These are phyloP conservation scores for Metaphire vulgaris DNA, from an alignment of 1,140 invertebrate genomes.

Conservation along the genomic window DNA sequence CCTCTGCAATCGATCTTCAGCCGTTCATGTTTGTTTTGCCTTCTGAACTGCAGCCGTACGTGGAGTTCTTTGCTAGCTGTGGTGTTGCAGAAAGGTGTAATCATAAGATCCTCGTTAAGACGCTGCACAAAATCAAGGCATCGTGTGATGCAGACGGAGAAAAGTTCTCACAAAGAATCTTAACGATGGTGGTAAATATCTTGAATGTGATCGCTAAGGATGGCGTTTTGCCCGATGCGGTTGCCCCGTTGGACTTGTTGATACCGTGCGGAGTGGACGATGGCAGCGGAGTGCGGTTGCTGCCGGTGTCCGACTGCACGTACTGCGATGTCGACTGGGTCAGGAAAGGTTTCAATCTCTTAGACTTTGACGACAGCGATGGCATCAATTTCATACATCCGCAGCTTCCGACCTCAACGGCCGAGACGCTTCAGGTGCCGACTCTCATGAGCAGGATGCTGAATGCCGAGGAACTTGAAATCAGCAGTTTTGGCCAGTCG, in stretches of 20 bases:
- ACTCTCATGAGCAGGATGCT: background rate
- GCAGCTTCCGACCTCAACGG: background rate
- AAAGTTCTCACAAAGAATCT: background rate
- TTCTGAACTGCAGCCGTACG: constrained; percentile 17
- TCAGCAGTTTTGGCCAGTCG: constrained; percentile 35
- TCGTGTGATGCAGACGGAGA: constrained; percentile 13
- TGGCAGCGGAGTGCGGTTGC: background rate
- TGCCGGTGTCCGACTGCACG: constrained; percentile 29
- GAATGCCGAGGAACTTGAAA: constrained; percentile 1
- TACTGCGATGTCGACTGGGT: constrained; percentile 35
- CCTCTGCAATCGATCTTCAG: constrained; percentile 21
- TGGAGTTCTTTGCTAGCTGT: constrained; percentile 15
- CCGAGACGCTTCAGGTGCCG: constrained; percentile 5
- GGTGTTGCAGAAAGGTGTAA: constrained; percentile 13
- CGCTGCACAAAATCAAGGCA: constrained; percentile 10
- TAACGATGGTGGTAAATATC: constrained; percentile 12
- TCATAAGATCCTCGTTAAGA: constrained; percentile 14
- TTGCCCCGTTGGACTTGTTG: constrained; percentile 6
- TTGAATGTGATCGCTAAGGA: background rate
- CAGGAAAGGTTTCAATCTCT: constrained; percentile 8
- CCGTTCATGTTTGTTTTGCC: constrained; percentile 32
- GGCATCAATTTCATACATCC: background rate
- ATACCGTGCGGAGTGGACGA: background rate
- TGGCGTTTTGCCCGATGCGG: constrained; percentile 5
- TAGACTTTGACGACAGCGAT: constrained; percentile 30